phyloP scores from a whole-genome alignment of 2,797 vertebrate genomes.

The Malacoctenus gilli region DNA sequence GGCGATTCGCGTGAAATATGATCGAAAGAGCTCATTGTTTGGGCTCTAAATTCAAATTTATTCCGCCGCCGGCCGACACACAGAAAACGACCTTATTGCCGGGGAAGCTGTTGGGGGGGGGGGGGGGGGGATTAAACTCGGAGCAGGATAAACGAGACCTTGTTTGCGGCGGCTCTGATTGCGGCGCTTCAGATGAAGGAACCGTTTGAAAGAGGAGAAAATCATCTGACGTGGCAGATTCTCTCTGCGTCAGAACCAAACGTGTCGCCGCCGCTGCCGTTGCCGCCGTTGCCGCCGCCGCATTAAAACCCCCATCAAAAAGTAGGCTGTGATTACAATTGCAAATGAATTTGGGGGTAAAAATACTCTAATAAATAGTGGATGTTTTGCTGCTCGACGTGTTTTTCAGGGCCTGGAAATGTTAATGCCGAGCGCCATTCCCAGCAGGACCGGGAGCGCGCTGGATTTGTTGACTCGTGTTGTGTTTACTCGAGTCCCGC shows the following conservation, averaged over 20 bases:
- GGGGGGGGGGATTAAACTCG: conserved; percentile 62
- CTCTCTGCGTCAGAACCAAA: conserved; percentile 68
- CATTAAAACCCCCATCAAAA: conserved; percentile 63
- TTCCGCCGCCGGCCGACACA: conserved; percentile 54
- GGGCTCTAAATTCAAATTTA: conserved; percentile 60
- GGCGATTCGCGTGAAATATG: conserved; percentile 63
- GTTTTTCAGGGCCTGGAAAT: conserved; percentile 67
- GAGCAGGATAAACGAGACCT: conserved; percentile 67
- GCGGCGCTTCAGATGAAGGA: conserved; percentile 55
- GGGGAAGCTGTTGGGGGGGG: conserved; percentile 49
- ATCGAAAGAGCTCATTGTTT: conserved; percentile 58
- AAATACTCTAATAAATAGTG: conserved; percentile 71
- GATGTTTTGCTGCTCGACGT: conserved; percentile 70
- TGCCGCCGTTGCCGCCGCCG: conserved; percentile 71
- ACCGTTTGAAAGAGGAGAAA: conserved; percentile 51
- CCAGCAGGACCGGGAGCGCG: conserved; percentile 65
- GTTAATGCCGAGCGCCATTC: conserved; percentile 66
- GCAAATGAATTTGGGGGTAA: conserved; percentile 72
- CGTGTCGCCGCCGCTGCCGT: conserved; percentile 71
- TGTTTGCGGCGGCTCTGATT: conserved; percentile 63
- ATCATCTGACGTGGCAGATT: conserved; percentile 68
- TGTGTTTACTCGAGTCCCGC: conserved; percentile 50
- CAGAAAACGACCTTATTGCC: conserved; percentile 60
- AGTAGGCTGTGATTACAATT: conserved; percentile 75
- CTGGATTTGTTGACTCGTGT: conserved; percentile 60